Conservation (phyloP, 2,113 vertebrate species). For the Oreochromis niloticus region DNA sequence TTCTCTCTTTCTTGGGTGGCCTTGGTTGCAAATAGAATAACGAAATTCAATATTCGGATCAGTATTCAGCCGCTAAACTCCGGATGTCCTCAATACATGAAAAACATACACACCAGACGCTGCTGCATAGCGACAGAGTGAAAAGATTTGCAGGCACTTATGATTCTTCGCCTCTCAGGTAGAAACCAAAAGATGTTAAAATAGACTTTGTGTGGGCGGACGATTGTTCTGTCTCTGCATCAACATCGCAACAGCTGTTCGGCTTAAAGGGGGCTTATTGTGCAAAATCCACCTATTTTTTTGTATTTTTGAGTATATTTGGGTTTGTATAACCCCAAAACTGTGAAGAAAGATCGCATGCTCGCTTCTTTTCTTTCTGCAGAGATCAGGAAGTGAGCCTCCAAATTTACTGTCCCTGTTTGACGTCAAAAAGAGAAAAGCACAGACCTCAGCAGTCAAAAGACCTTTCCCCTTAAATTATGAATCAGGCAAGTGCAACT, state of each 20-base stretch:
- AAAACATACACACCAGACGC: neutral
- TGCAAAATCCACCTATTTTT: neutral
- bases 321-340: neutral
- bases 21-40: neutral
- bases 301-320: neutral
- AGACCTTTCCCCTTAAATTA: neutral
- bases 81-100: constrained; percentile 2
- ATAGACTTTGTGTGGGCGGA: constrained; percentile 39
- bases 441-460: neutral
- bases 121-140: neutral
- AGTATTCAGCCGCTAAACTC: neutral
- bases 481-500: neutral
- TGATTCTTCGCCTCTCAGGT: constrained; percentile 19
- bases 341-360: neutral
- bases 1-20: neutral
- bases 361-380: neutral
- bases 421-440: neutral
- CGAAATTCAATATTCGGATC: neutral
- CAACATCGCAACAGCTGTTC: constrained; percentile 33
- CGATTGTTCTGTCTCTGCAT: constrained; percentile 17
- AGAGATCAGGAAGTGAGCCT: neutral
- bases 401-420: neutral
- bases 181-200: constrained; percentile 31
- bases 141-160: neutral
- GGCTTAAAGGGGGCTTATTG: neutral